phyloP scores from a whole-genome alignment of 2,888 invertebrate species.

The Andrena fulva region DNA sequence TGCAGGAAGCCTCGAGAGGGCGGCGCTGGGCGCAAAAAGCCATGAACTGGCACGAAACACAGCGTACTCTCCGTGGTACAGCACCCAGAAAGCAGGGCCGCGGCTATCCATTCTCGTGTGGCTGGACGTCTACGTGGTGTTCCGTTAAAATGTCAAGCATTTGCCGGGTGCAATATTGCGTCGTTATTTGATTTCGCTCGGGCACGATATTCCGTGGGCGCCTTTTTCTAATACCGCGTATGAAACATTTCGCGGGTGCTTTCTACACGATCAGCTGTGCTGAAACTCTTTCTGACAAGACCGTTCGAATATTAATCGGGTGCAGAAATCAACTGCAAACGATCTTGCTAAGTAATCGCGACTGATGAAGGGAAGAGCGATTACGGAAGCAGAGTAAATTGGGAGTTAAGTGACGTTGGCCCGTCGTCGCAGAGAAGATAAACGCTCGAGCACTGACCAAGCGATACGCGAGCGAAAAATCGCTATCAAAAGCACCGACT shows the following conservation, averaged over 20 bases:
- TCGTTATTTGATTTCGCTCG: conserved; percentile 38
- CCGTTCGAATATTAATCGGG: background rate
- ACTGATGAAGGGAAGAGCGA: too few relatives aligned
- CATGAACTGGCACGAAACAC: conserved; percentile 36
- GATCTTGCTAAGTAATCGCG: too few relatives aligned
- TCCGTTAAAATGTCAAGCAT: conserved; percentile 56
- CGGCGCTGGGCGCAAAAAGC: conserved; percentile 55
- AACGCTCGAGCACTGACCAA: background rate
- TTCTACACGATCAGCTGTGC: too few relatives aligned
- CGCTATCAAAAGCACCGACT: conserved; percentile 42
- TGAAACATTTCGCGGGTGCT: background rate
- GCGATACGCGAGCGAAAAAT: conserved; percentile 29
- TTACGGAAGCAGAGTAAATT: too few relatives aligned
- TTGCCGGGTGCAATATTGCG: conserved; percentile 38
- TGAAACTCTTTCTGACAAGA: background rate
- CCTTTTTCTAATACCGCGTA: background rate
- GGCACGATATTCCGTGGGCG: conserved; percentile 23
- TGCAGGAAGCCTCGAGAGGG: conserved; percentile 17
- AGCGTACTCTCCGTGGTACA: conserved; percentile 32
- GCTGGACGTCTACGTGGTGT: conserved; percentile 39
- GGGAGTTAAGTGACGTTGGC: too few relatives aligned
- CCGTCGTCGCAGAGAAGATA: background rate
- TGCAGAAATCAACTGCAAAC: background rate
- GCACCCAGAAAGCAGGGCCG: conserved; percentile 14
- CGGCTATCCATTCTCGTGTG: conserved; percentile 45